A percentile compares a stretch with the other conserved stretches of the same genome.
Evolutionary conservation across 2,888 invertebrate species (phyloP).

Genomic region (Lapara coniferarum): DNA sequence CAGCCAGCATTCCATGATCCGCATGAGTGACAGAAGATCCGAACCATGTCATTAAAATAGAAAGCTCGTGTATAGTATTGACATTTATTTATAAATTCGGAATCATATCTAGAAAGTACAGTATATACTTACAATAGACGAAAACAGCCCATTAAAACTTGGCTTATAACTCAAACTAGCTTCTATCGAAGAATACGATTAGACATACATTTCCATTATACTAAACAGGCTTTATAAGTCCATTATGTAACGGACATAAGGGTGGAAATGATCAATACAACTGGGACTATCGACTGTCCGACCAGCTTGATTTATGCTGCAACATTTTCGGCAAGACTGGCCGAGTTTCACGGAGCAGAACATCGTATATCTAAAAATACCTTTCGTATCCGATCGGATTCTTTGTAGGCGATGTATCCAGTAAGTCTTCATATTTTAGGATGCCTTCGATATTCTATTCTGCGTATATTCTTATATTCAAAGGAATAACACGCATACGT

Average conservation of each 20-base stretch:
- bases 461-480: background rate
- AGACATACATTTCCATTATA: constrained; percentile 59
- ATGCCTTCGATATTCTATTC: background rate
- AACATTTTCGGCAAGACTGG: constrained; percentile 58
- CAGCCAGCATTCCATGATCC: too few species aligned
- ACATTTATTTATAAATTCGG: too few species aligned
- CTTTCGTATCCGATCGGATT: background rate
- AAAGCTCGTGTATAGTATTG: too few species aligned
- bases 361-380: constrained; percentile 44
- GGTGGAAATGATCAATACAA: constrained; percentile 59
- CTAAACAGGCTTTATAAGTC: constrained; percentile 67
- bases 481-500: background rate
- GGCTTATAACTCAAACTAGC: constrained; percentile 59
- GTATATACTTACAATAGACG: constrained; percentile 46
- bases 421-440: background rate
- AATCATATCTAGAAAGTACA: background rate
- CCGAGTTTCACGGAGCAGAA: constrained; percentile 44
- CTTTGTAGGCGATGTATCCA: background rate
- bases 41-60: too few species aligned
- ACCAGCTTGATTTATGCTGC: constrained; percentile 63
- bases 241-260: constrained; percentile 63
- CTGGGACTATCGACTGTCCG: constrained; percentile 56
- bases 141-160: constrained; percentile 63
- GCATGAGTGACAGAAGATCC: too few species aligned
- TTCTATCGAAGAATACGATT: constrained; percentile 50